Conservation (phyloP, 2,113 vertebrate genomes). For the Syrrhaptes paradoxus region DNA sequence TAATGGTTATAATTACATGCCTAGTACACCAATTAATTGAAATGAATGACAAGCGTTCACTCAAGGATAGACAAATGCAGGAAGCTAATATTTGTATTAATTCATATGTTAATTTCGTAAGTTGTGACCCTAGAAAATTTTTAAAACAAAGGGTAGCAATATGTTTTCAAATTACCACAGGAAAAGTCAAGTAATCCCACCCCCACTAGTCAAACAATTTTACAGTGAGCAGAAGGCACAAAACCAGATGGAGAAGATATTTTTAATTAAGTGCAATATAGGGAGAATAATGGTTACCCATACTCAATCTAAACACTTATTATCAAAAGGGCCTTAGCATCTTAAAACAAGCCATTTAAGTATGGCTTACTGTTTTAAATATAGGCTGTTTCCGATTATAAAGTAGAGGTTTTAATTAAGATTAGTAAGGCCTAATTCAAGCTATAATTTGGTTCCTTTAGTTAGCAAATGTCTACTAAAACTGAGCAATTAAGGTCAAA, state of each 20-base stretch:
- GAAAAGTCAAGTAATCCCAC: slow-evolving; percentile 46
- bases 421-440: slow-evolving; percentile 76
- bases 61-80: slow-evolving; percentile 34
- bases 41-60: neutral
- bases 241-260: slow-evolving; percentile 56
- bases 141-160: slow-evolving; percentile 37
- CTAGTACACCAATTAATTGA: slow-evolving; percentile 10
- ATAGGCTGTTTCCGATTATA: slow-evolving; percentile 75
- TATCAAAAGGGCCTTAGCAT: slow-evolving; percentile 46
- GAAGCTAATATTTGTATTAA: slow-evolving; percentile 28
- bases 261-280: slow-evolving; percentile 55
- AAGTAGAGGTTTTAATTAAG: slow-evolving; percentile 79
- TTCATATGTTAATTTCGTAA: slow-evolving; percentile 39
- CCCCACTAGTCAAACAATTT: slow-evolving; percentile 11
- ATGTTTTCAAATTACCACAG: slow-evolving; percentile 48
- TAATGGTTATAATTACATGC: slow-evolving; percentile 14
- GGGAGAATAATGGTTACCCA: neutral
- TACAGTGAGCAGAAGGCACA: slow-evolving; percentile 52
- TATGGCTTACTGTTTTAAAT: slow-evolving; percentile 51
- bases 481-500: slow-evolving; percentile 79
- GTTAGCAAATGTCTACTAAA: slow-evolving; percentile 78
- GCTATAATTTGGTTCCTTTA: slow-evolving; percentile 77
- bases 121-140: slow-evolving; percentile 47
- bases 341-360: slow-evolving; percentile 70
- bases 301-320: slow-evolving; percentile 57